phyloP scores from a whole-genome alignment of 2,888 invertebrate species.

The Erebia ligea region DNA sequence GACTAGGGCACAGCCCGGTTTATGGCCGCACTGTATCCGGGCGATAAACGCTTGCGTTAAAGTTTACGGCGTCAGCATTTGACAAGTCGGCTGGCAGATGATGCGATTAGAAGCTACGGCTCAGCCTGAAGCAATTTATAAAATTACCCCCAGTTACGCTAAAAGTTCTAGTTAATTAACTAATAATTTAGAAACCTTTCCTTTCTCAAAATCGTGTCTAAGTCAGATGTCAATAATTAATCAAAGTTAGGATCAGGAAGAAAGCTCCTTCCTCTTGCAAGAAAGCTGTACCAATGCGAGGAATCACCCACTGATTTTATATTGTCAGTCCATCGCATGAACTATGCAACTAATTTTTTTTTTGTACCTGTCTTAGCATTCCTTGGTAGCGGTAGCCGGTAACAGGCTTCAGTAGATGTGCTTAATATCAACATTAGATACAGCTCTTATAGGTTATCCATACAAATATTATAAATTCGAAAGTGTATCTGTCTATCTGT shows the following conservation, averaged over 20 bases:
- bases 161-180: constrained; percentile 6
- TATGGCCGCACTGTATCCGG: constrained; percentile 48
- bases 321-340: too few relatives aligned
- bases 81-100: constrained; percentile 53
- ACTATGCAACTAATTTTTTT: too few relatives aligned
- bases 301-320: too few relatives aligned
- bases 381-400: too few relatives aligned
- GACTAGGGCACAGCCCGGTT: constrained; percentile 40
- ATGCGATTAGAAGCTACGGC: constrained; percentile 24
- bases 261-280: background rate
- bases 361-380: too few relatives aligned
- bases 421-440: too few relatives aligned
- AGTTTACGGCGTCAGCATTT: constrained; percentile 65
- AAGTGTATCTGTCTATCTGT: too few relatives aligned
- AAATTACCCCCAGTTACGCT: constrained; percentile 18
- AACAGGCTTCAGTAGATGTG: too few relatives aligned
- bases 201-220: background rate
- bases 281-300: too few relatives aligned
- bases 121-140: constrained; percentile 23
- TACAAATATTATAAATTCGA: too few relatives aligned
- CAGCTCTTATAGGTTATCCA: too few relatives aligned
- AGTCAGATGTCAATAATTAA: background rate
- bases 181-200: background rate
- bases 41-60: constrained; percentile 64
- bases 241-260: background rate